Conservation (phyloP, 2,113 vertebrate species). For the Eubucco bourcierii region DNA sequence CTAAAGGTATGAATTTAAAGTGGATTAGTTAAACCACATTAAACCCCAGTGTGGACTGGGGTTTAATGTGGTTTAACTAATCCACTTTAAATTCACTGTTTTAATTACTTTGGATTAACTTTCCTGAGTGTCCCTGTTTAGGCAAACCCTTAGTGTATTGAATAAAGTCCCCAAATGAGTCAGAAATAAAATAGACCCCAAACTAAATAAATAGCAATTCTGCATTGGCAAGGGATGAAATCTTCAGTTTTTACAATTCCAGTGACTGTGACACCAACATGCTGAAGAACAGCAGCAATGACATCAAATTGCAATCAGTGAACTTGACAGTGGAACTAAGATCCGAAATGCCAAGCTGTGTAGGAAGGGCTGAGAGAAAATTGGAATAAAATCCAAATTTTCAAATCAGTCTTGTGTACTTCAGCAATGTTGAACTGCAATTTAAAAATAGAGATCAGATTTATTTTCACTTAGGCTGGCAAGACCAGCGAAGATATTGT, state of each 20-base stretch:
- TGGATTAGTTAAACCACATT: slow-evolving; percentile 72
- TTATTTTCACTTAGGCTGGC: slow-evolving; percentile 46
- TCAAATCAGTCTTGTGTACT: background rate
- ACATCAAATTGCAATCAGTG: background rate
- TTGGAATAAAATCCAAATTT: background rate
- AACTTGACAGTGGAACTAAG: background rate
- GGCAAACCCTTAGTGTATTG: slow-evolving; percentile 51
- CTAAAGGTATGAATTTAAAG: slow-evolving; percentile 73
- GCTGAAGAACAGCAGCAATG: background rate
- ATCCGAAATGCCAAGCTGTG: background rate
- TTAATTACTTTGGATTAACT: slow-evolving; percentile 73
- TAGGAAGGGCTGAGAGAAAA: slow-evolving; percentile 2
- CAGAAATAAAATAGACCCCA: slow-evolving; percentile 52
- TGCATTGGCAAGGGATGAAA: slow-evolving; percentile 35
- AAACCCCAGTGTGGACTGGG: background rate
- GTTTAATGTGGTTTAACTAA: slow-evolving; percentile 72
- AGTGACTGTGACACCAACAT: background rate
- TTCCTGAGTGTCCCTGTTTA: slow-evolving; percentile 67
- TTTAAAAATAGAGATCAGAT: slow-evolving; percentile 59
- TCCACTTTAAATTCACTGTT: slow-evolving; percentile 71
- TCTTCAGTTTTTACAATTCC: slow-evolving; percentile 42
- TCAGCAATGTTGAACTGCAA: slow-evolving; percentile 1
- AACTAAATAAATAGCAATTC: slow-evolving; percentile 56
- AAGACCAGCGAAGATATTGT: background rate
- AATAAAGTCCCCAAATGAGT: slow-evolving; percentile 54